Evolutionary conservation across 2,888 invertebrate species (phyloP).

Genomic region (Stenchaetothrips biformis): DNA sequence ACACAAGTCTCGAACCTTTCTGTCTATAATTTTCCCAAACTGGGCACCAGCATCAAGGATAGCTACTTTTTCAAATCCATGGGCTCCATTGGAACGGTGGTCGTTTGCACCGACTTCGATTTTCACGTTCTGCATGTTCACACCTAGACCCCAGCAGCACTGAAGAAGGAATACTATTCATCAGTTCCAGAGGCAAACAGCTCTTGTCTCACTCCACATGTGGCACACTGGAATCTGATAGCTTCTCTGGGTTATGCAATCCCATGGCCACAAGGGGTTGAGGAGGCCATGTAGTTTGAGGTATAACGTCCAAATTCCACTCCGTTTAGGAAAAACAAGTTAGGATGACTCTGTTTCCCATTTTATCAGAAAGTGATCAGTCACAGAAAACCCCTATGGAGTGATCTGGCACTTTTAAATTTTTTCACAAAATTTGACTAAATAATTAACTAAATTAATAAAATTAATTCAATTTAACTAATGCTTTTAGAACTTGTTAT

Average conservation of each 20-base stretch:
- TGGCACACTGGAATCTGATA: constrained; percentile 1
- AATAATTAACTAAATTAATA: no score
- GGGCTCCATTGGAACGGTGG: constrained; percentile 40
- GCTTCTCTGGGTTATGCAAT: neutral
- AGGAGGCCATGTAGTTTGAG: no score
- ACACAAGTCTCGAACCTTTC: constrained; percentile 87
- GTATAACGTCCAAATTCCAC: no score
- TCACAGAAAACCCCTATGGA: no score
- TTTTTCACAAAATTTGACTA: no score
- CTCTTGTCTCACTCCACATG: neutral
- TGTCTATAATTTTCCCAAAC: constrained; percentile 93
- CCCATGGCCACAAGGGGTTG: constrained; percentile 9
- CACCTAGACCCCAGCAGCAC: neutral
- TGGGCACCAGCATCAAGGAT: constrained; percentile 98
- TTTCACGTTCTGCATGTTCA: constrained; percentile 10
- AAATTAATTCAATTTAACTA: no score
- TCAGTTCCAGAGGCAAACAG: neutral
- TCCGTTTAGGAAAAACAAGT: no score
- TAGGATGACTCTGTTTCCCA: no score
- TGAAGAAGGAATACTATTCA: neutral
- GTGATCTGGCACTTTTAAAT: no score
- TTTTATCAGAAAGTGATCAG: no score
- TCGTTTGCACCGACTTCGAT: neutral
- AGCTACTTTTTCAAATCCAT: constrained; percentile 60
- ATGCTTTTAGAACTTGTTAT: no score